Base-by-base conservation (phyloP, 1,140 invertebrate species). In the Drosophila virilis region DNA sequence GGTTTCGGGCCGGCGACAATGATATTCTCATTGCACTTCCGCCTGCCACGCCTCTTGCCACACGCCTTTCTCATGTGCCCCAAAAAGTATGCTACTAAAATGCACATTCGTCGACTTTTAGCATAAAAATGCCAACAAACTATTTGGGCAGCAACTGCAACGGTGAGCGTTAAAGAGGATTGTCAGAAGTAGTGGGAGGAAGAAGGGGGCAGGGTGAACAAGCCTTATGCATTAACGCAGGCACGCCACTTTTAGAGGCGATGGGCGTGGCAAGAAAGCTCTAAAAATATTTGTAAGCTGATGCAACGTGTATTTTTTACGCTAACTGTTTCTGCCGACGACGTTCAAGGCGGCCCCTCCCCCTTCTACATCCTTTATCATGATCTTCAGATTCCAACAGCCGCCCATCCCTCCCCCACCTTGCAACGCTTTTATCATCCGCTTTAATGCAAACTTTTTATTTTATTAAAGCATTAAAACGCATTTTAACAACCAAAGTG, bases 401-500 rank as follows among this genome's bases (percentile, higher is more conserved):
- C n/a, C 37, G 46, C 17, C 10, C 15, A 7, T 4, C 35, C 17
- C 38, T 12, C 9, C 6, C 8, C n/a, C n/a, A 17, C 17, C 1
- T 7, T 0, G 17, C n/a, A n/a, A 17, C 10, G 22, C 32, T 17
- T 10, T 6, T 40, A 40, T 8, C 55, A 55, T 17, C 54, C 74
- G 68, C 66, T 75, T 90, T 81, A 91, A 85, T 88, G 80, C 71
- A 82, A 91, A 91, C 83, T 90, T 91, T 86, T 85, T 88, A 85
- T 91, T 91, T 91, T 91, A 91, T 90, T 91, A 90, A 74, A 83
- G 83, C 90, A 91, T 91, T 91, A 91, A 91, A 91, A 90, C 80
- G 86, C 86, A 91, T 90, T 91, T 86, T 91, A 82, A 91, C 80
- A 90, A 77, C 90, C 78, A 70, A 83, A 83, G 81, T 80, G 83